Percentiles rank a stretch among this genome's conserved stretches.
These are phyloP conservation scores for Aurelia aurita DNA, from an alignment of 30 jellyfish, hydroid and myxozoan genomes.

Conservation along the genomic window DNA sequence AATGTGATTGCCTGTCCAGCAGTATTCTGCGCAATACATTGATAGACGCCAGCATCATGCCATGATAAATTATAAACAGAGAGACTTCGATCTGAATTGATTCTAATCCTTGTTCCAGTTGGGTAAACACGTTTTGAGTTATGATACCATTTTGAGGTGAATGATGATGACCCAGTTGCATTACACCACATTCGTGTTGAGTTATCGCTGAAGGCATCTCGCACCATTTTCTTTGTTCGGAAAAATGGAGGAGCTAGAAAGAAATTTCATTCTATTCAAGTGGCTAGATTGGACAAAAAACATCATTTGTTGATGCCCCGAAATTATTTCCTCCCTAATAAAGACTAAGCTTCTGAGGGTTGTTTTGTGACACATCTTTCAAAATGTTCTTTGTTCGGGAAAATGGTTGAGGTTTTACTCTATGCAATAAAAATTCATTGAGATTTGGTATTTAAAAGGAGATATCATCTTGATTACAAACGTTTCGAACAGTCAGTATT, in stretches of 20 bases:
- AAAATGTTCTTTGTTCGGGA: no score
- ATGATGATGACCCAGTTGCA: constrained; percentile 59
- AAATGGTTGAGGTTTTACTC: no score
- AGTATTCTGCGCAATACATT: constrained; percentile 75
- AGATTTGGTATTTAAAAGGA: no score
- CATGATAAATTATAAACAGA: constrained; percentile 52
- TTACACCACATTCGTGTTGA: constrained; percentile 79
- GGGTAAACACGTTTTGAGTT: constrained; percentile 64
- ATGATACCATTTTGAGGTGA: constrained; percentile 68
- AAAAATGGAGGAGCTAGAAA: constrained; percentile 70
- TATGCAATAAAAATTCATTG: no score
- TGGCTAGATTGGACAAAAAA: no score
- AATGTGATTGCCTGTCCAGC: constrained; percentile 77
- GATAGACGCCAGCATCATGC: constrained; percentile 87
- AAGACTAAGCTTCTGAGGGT: no score
- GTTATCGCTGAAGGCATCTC: constrained; percentile 79
- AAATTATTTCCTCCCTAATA: no score
- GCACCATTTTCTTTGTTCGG: constrained; percentile 19
- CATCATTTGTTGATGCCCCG: no score
- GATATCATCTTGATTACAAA: no score
- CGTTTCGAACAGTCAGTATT: no score
- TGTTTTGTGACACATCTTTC: no score
- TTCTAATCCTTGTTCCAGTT: constrained; percentile 17
- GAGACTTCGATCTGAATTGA: constrained; percentile 64
- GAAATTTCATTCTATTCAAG: no score